These are phyloP conservation scores for Anser brachyrhynchus DNA, from an alignment of 2,113 vertebrate species.

Conservation along the genomic window DNA sequence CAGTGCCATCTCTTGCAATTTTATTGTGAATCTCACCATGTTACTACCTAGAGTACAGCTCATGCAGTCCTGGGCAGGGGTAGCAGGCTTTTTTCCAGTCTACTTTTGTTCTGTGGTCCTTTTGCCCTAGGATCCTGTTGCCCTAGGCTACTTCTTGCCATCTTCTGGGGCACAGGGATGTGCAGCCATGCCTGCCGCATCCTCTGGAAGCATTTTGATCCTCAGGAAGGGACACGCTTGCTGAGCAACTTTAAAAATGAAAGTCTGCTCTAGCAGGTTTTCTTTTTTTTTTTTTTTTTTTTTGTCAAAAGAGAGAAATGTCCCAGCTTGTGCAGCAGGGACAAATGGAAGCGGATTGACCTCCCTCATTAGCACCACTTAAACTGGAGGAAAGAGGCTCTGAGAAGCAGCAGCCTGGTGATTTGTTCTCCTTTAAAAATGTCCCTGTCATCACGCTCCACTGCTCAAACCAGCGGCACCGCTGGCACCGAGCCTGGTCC, in stretches of 20 bases:
- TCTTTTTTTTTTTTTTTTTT: neutral
- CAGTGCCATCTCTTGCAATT: neutral
- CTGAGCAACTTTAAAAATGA: neutral
- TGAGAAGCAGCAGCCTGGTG: neutral
- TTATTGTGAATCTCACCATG: neutral
- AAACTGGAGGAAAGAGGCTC: neutral
- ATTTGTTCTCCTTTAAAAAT: conserved; percentile 11
- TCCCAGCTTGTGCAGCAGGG: neutral
- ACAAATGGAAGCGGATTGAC: neutral
- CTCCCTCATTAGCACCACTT: conserved; percentile 41
- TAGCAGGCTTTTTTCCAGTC: neutral
- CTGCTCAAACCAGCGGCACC: too few relatives aligned
- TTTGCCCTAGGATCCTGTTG: neutral
- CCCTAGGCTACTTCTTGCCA: neutral
- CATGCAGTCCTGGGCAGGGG: neutral
- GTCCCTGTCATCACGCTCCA: too few relatives aligned
- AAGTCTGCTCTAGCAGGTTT: neutral
- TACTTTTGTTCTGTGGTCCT: neutral
- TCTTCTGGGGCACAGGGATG: too few relatives aligned
- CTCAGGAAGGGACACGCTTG: neutral
- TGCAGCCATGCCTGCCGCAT: neutral
- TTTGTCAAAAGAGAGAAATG: conserved; percentile 16
- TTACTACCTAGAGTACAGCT: neutral
- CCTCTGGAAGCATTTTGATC: neutral
- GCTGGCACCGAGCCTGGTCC: too few relatives aligned